Evolutionary conservation across 2,888 invertebrate species (phyloP).

Genomic region (Erpobdella octoculata): DNA sequence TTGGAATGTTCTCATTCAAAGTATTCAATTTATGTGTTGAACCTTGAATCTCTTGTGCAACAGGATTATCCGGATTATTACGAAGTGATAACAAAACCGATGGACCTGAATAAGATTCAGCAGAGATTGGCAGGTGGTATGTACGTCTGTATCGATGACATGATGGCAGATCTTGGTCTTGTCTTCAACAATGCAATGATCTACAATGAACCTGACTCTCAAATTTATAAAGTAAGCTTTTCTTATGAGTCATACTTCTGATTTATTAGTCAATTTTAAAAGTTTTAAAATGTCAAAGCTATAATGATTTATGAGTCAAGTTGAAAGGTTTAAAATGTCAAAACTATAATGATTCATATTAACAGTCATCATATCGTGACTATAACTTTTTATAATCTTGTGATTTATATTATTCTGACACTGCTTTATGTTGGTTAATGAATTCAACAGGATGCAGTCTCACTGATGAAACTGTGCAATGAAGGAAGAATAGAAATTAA

Average conservation of each 20-base stretch:
- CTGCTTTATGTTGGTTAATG: too few species aligned
- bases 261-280: too few species aligned
- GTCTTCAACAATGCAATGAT: conserved; percentile 93
- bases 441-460: conserved; percentile 69
- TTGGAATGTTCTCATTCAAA: too few species aligned
- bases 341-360: too few species aligned
- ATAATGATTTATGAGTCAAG: too few species aligned
- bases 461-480: conserved; percentile 79
- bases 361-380: too few species aligned
- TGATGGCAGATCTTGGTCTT: conserved; percentile 80
- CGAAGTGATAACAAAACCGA: conserved; percentile 83
- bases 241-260: too few species aligned
- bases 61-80: conserved; percentile 90
- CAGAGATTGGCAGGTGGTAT: conserved; percentile 76
- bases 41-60: conserved; percentile 31
- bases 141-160: conserved; percentile 69
- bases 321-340: too few species aligned
- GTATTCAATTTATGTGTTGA: too few species aligned
- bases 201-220: conserved; percentile 92
- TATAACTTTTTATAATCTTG: too few species aligned
- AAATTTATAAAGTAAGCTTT: conserved; percentile 71
- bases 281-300: too few species aligned
- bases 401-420: too few species aligned
- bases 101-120: conserved; percentile 86
- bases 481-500: conserved; percentile 77